Conservation (phyloP, 2,888 invertebrate species). For the Eupelmus urozonus region DNA sequence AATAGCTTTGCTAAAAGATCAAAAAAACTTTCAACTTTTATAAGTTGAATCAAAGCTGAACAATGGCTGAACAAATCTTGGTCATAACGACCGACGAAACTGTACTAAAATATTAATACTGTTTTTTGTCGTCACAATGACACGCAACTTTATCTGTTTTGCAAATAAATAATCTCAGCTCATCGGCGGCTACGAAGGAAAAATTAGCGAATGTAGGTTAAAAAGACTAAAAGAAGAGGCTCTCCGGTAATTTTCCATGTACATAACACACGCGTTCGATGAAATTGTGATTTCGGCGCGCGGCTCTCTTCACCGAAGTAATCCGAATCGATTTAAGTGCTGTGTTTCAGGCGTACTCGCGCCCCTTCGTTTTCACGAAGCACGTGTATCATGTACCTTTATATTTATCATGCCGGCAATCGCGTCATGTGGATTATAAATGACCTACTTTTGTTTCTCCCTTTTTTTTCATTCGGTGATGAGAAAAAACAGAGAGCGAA, state of each 20-base stretch:
- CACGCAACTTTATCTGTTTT: no score
- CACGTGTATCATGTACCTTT: conserved; percentile 5
- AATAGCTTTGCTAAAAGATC: conserved; percentile 9
- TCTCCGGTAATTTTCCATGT: conserved; percentile 3
- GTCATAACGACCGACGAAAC: no score
- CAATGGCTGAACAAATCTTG: no score
- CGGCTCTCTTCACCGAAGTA: conserved; percentile 13
- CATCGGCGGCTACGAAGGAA: no score
- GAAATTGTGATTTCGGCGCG: conserved; percentile 35
- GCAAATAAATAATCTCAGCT: no score
- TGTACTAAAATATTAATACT: no score
- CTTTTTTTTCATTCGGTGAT: neutral
- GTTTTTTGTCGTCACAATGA: no score
- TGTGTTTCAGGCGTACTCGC: neutral
- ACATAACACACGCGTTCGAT: neutral
- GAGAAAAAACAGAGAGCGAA: neutral
- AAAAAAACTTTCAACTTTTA: neutral
- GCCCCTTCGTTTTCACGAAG: neutral
- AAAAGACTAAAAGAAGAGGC: conserved; percentile 12
- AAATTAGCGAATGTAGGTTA: conserved; percentile 48
- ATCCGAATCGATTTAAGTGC: conserved; percentile 38
- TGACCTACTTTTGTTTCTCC: conserved; percentile 40
- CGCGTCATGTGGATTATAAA: conserved; percentile 24
- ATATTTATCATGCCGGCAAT: conserved; percentile 33
- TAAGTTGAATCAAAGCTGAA: neutral